Evolutionary conservation across 1,140 invertebrate species (phyloP), one percentile per base, ranked within the genome.

Genomic region (Nasonia giraulti): DNA sequence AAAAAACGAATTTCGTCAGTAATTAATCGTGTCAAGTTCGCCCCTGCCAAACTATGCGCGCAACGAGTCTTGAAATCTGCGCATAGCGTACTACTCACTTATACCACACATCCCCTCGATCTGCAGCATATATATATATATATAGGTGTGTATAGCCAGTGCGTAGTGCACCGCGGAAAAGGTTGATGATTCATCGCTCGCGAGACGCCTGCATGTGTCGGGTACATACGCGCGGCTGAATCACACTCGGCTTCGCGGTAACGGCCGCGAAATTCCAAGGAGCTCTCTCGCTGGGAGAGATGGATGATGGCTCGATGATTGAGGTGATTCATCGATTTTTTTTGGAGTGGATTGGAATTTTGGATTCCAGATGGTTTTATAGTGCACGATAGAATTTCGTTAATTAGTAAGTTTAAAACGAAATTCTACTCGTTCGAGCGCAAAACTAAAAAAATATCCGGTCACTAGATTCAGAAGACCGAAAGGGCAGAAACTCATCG

Each of bases 201-300:
- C 20, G 66, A 50, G 44, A 74, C 79, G 79, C 31, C 69, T 27
- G 74, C 73, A 77, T 62, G 6, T 62, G 55, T 20, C 20, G 55
- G n/a, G 55, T 62, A 44, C 33, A 62, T 62, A 62, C 81, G 68
- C 40, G 47, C 8, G 20, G 11, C 62, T 77, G 82, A 86, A 76
- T 86, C 84, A 85, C 27, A 79, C 47, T 40, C 27, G 85, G 85
- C 83, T 87, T 87, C 84, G 74, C 55, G 55, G 78, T 86, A 86
- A 80, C 50, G 85, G 73, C 27, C 82, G 77, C 82, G 81, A 40
- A 75, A 86, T 86, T 83, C 85, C 85, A 69, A 77, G 69, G 80
- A 85, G 40, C 14, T 27, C 27, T 14, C 40, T 55, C 7, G 47
- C 55, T 8, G 55, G 17, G 17, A 62, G 55, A 62, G 55, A 62